These are phyloP conservation scores for Noctilio leporinus DNA, from an alignment of 2,113 vertebrate genomes.

Conservation along the genomic window DNA sequence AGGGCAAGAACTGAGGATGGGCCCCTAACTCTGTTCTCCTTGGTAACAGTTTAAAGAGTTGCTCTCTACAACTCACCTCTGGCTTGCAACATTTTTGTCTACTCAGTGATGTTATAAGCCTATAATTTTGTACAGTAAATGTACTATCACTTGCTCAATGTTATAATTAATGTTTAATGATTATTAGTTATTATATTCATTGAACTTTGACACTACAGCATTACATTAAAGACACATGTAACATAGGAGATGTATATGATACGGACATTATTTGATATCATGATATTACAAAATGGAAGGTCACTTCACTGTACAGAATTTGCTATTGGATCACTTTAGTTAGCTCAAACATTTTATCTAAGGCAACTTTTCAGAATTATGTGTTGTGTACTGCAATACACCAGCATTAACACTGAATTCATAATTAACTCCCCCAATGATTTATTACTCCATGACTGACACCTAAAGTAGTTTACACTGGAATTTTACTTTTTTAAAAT, in stretches of 20 bases:
- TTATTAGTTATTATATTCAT: not conserved
- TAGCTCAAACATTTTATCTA: constrained; percentile 15
- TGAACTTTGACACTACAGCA: not conserved
- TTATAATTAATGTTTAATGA: not conserved
- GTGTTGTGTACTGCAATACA: not conserved
- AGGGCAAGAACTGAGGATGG: no score
- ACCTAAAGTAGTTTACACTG: not conserved
- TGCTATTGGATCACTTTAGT: not conserved
- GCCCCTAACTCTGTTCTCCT: no score
- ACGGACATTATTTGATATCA: not conserved
- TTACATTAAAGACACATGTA: not conserved
- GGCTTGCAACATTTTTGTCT: not conserved
- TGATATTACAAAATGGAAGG: not conserved
- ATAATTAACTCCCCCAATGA: not conserved
- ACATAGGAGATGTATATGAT: not conserved
- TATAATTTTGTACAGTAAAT: not conserved
- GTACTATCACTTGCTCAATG: not conserved
- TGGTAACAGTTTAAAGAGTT: not conserved
- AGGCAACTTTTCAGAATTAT: not conserved
- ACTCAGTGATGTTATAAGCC: not conserved
- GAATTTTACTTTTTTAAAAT: constrained; percentile 32
- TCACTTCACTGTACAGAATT: not conserved
- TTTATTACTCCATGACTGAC: not conserved
- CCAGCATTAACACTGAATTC: not conserved
- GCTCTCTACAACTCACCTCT: not conserved